phyloP scores from a whole-genome alignment of 37 sponge, comb jelly and placozoan species.

The Lycopodina hypogea region DNA sequence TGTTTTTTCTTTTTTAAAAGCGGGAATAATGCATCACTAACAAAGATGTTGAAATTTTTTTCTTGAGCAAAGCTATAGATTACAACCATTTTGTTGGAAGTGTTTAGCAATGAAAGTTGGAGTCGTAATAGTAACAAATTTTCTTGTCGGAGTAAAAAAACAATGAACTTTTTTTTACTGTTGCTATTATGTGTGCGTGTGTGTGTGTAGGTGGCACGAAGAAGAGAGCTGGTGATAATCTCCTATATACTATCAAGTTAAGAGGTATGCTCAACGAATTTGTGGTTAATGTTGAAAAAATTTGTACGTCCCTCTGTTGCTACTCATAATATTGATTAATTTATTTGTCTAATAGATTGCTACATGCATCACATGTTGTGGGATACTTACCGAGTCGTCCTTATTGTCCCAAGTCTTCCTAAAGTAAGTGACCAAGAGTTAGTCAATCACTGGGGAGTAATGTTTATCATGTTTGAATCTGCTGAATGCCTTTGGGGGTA shows the following conservation, averaged over 20 bases:
- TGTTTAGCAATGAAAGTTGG: too few relatives aligned
- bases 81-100: too few relatives aligned
- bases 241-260: constrained; percentile 47
- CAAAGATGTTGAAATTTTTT: too few relatives aligned
- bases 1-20: too few relatives aligned
- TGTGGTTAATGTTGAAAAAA: too few relatives aligned
- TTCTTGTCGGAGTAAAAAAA: background rate
- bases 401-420: constrained; percentile 44
- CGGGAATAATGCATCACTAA: too few relatives aligned
- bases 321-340: too few relatives aligned
- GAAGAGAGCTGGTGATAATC: background rate
- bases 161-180: background rate
- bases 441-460: background rate
- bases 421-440: constrained; percentile 6
- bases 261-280: constrained; percentile 19
- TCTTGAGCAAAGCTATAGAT: too few relatives aligned
- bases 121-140: too few relatives aligned
- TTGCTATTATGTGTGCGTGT: background rate
- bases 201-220: background rate
- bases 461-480: background rate
- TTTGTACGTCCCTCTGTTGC: too few relatives aligned
- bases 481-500: too few relatives aligned
- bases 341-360: too few relatives aligned
- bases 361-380: constrained; percentile 64
- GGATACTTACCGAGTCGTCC: constrained; percentile 38